phyloP scores from a whole-genome alignment of 2,113 vertebrate genomes.

The Ageneiosus marmoratus region DNA sequence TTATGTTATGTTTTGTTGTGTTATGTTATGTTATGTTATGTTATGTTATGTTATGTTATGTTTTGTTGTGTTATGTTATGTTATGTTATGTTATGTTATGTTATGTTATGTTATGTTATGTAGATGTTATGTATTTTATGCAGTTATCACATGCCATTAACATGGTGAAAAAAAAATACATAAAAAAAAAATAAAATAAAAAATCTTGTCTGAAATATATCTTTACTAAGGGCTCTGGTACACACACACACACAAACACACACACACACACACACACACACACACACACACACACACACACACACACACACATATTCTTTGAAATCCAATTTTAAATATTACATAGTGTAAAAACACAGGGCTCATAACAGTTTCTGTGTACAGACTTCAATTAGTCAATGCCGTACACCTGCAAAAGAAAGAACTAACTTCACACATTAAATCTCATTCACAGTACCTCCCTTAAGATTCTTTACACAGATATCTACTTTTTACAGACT shows the following conservation, averaged over 20 bases:
- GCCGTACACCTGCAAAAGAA: slow-evolving; percentile 3
- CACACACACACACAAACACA: background rate
- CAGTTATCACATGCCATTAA: background rate
- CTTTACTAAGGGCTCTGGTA: background rate
- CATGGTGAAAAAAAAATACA: background rate
- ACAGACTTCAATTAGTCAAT: background rate
- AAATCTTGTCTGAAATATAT: background rate
- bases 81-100: too few relatives aligned
- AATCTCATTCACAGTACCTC: background rate
- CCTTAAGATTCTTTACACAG: background rate
- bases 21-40: too few relatives aligned
- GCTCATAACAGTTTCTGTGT: background rate
- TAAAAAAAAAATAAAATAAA: background rate
- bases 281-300: background rate
- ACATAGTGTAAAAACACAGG: background rate
- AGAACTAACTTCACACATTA: background rate
- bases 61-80: too few relatives aligned
- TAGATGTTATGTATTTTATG: background rate
- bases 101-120: too few relatives aligned
- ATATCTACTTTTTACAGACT: slow-evolving; percentile 24
- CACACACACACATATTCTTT: background rate
- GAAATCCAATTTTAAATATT: background rate
- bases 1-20: too few relatives aligned
- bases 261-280: background rate
- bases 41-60: too few relatives aligned